Evolutionary conservation across 1,140 invertebrate genomes (phyloP).

Genomic region (Nixonia krombeini): DNA sequence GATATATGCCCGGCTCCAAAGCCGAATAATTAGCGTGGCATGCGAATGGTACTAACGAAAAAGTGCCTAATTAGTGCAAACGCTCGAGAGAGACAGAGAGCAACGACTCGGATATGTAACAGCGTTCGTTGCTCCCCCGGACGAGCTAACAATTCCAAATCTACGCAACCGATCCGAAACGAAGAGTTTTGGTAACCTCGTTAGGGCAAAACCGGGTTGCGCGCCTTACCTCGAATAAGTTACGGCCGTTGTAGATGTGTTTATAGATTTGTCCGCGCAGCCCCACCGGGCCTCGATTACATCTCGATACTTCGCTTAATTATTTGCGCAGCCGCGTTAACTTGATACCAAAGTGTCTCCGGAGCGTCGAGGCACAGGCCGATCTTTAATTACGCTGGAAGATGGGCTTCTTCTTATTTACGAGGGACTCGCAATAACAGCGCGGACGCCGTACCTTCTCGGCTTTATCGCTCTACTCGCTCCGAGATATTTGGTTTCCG

Average conservation of each 20-base stretch:
- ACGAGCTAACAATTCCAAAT: too few species aligned
- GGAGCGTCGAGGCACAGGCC: conserved; percentile 31
- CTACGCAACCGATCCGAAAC: too few species aligned
- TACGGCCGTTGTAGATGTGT: conserved; percentile 1
- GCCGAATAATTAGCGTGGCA: too few species aligned
- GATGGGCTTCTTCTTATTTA: conserved; percentile 45
- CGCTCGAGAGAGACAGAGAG: too few species aligned
- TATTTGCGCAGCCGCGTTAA: conserved; percentile 46
- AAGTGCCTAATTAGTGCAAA: too few species aligned
- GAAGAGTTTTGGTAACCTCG: too few species aligned
- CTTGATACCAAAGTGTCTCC: conserved; percentile 49
- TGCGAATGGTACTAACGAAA: too few species aligned
- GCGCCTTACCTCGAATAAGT: not conserved
- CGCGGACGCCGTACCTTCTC: conserved; percentile 38
- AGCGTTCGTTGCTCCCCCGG: too few species aligned
- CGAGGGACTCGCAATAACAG: conserved; percentile 42
- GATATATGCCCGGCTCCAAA: too few species aligned
- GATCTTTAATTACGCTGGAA: conserved; percentile 42
- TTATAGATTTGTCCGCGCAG: conserved; percentile 15
- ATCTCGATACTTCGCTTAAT: conserved; percentile 37
- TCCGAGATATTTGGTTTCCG: conserved; percentile 44
- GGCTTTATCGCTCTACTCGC: conserved; percentile 41
- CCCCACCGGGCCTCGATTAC: conserved; percentile 14
- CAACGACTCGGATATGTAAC: too few species aligned
- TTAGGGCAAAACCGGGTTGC: too few species aligned